These are phyloP conservation scores for Galago senegalensis DNA, from an alignment of 2,797 vertebrate genomes.

Conservation along the genomic window DNA sequence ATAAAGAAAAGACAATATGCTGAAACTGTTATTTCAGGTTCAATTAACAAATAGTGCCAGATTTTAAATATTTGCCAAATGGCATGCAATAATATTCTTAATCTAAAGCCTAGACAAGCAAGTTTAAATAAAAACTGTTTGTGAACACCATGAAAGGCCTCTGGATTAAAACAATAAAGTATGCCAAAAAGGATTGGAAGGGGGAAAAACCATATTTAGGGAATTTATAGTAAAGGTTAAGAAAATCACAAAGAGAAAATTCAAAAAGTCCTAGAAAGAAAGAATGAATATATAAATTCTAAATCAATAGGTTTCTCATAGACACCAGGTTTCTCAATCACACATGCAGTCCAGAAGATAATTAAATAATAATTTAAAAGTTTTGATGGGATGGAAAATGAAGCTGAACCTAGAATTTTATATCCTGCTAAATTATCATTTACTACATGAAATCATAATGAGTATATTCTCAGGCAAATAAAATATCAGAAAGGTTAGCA, in stretches of 20 bases:
- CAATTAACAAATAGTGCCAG: neutral
- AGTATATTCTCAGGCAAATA: neutral
- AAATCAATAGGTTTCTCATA: neutral
- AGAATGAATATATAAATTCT: neutral
- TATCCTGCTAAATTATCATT: slow-evolving; percentile 37
- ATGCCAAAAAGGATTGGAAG: neutral
- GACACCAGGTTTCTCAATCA: neutral
- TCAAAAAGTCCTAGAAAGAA: neutral
- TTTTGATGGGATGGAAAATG: slow-evolving; percentile 28
- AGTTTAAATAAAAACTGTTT: neutral
- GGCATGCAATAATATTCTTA: neutral
- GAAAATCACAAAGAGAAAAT: neutral
- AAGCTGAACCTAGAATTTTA: slow-evolving; percentile 15
- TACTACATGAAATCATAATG: neutral
- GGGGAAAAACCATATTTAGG: neutral
- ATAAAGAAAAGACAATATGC: neutral
- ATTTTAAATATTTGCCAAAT: neutral
- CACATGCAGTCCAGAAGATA: neutral
- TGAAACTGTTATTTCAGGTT: neutral
- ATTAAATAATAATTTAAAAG: neutral
- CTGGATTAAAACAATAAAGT: neutral
- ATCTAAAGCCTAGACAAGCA: neutral
- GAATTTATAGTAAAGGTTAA: neutral
- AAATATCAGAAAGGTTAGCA: neutral
- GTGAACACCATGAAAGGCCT: neutral